Evolutionary conservation across 2,888 invertebrate genomes (phyloP).

Genomic region (Hemaris fuciformis): DNA sequence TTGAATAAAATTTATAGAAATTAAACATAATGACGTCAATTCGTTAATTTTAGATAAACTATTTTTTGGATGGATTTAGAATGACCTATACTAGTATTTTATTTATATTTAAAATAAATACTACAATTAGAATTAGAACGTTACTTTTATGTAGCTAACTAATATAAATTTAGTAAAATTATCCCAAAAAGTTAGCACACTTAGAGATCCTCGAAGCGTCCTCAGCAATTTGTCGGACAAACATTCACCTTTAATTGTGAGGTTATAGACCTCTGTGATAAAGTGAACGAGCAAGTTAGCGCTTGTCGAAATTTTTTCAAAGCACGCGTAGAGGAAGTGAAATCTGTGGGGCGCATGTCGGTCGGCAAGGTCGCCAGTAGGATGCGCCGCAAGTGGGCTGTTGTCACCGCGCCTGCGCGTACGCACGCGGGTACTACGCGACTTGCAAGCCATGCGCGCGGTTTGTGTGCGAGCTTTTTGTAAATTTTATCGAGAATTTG

Average conservation of each 20-base stretch:
- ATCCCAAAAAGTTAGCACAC: background rate
- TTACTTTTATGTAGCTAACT: no score
- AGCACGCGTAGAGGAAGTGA: conserved; percentile 65
- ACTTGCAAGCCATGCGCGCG: background rate
- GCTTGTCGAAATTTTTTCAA: conserved; percentile 4
- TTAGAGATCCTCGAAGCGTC: background rate
- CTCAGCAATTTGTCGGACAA: background rate
- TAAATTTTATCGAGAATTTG: background rate
- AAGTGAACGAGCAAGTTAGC: background rate
- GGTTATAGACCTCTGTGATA: conserved; percentile 5
- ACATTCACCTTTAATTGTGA: no score
- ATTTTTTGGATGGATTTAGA: no score
- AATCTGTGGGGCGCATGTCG: conserved; percentile 66
- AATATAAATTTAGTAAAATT: background rate
- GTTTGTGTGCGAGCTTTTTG: background rate
- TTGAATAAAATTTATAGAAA: no score
- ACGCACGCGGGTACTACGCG: conserved; percentile 3
- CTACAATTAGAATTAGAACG: no score
- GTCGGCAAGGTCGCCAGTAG: conserved; percentile 77
- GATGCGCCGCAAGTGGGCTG: conserved; percentile 73
- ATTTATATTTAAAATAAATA: no score
- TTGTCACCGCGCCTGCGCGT: conserved; percentile 38
- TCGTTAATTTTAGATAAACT: no score
- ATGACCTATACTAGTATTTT: no score
- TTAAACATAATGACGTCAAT: no score